A percentile compares a stretch with the other conserved stretches of the same genome.
Evolutionary conservation across 2,888 invertebrate species (phyloP).

Genomic region (Conomelus anceps): DNA sequence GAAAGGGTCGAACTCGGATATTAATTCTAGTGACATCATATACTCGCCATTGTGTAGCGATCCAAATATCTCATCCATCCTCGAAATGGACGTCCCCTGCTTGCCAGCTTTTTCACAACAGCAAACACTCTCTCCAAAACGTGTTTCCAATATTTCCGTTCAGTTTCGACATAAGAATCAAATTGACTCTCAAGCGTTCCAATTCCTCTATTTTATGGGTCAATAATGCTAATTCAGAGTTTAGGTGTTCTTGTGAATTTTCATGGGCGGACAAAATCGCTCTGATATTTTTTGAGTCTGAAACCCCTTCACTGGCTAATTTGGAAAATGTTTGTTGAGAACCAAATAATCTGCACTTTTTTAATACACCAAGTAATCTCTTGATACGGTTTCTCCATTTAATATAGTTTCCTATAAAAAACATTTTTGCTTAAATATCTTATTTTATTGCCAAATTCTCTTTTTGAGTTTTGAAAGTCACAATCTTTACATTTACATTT

Average conservation of each 20-base stretch:
- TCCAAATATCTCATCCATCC: constrained; percentile 23
- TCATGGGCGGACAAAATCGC: constrained; percentile 19
- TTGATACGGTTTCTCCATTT: constrained; percentile 17
- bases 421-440: constrained; percentile 6
- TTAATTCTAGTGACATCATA: constrained; percentile 22
- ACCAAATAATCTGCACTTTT: constrained; percentile 18
- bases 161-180: constrained; percentile 16
- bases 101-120: constrained; percentile 21
- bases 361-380: constrained; percentile 18
- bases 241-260: constrained; percentile 21
- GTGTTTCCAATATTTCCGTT: constrained; percentile 19
- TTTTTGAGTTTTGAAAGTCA: constrained; percentile 15
- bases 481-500: too few species aligned
- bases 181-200: constrained; percentile 16
- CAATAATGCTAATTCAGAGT: constrained; percentile 18
- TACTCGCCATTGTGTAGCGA: constrained; percentile 19
- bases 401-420: constrained; percentile 14
- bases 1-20: constrained; percentile 20
- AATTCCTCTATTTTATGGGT: constrained; percentile 16
- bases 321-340: constrained; percentile 3
- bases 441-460: constrained; percentile 10
- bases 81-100: constrained; percentile 18
- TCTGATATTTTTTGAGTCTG: constrained; percentile 19
- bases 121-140: constrained; percentile 21
- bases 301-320: constrained; percentile 17